Evolutionary conservation across 2,888 invertebrate species (phyloP).

Genomic region (Tinea pellionella): DNA sequence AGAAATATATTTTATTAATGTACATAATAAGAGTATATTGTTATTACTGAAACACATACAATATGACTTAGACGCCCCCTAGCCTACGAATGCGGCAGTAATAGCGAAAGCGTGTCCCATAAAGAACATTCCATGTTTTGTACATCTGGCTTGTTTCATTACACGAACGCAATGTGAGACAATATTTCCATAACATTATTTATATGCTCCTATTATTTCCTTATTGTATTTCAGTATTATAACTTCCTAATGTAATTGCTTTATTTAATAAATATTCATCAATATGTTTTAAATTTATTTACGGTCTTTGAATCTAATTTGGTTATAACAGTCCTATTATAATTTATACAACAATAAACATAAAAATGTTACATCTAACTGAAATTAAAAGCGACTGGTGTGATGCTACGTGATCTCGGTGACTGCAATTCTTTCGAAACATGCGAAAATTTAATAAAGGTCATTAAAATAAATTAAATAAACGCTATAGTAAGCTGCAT

Average conservation of each 20-base stretch:
- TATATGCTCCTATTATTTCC: conserved; percentile 13
- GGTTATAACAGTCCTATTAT: too few species aligned
- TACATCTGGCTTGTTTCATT: conserved; percentile 60
- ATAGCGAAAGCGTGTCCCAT: conserved; percentile 57
- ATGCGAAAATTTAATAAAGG: too few species aligned
- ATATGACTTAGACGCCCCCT: conserved; percentile 27
- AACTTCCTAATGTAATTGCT: not conserved
- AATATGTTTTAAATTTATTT: too few species aligned
- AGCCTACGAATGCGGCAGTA: conserved; percentile 20
- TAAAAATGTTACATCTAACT: too few species aligned
- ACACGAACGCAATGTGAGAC: conserved; percentile 22
- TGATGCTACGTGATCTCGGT: too few species aligned
- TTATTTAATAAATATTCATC: not conserved
- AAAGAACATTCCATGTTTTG: conserved; percentile 58
- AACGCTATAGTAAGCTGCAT: too few species aligned
- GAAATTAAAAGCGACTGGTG: too few species aligned
- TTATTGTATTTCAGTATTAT: not conserved
- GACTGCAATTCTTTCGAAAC: too few species aligned
- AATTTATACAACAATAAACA: too few species aligned
- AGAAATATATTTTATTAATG: not conserved
- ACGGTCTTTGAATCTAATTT: too few species aligned
- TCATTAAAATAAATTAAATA: too few species aligned
- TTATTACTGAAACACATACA: conserved; percentile 38
- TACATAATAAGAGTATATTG: conserved; percentile 18
- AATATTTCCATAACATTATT: conserved; percentile 17